Base-by-base conservation (phyloP, 2,113 vertebrate species). In the Cyanoramphus novaezelandiae region DNA sequence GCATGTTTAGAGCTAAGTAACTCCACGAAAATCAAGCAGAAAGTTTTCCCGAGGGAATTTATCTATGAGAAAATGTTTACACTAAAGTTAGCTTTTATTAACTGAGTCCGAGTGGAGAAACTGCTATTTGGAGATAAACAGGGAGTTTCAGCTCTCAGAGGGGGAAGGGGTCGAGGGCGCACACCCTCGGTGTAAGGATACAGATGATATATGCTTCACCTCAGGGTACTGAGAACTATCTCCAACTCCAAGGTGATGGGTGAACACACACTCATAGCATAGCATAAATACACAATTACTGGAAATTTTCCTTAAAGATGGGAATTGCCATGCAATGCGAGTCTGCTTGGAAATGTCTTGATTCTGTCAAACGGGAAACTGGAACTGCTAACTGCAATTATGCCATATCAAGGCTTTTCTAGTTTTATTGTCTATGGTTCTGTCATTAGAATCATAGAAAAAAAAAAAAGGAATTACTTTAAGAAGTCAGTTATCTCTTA, bases 1-100 rank as follows among this genome's bases (percentile, higher is more conserved):
- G 86, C 57, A 1, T 23, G 60, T 87, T 92, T 82, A n/a, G 77
- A 50, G 77, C 92, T 4, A 35, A 95, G 72, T 37, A 81, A 50
- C 81, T 82, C 47, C 27, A 60, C 86, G 64, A 62, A 86, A 95
- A 91, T 65, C 74, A 76, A 83, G 94, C 92, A 86, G 91, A 43
- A 95, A 95, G 18, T 95, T 97, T 71, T 92, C 94, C 93, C 13
- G 62, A 87, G 91, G 94, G 93, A 92, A 87, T 89, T 92, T 95
- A 78, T 91, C 86, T 79, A 24, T 12, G 60, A 9, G 17, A 89
- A 41, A 46, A 14, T 60, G 77, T 96, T 96, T 96, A 91, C 86
- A 49, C 44, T 82, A 27, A 96, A 89, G 94, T 95, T 89, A 95
- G 86, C 33, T 7, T 35, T 49, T 77, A 82, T 97, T 95, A 95